Evolutionary conservation across 2,888 invertebrate species (phyloP), one percentile per base, ranked within the genome.

Genomic region (Dermolepida albohirtum): DNA sequence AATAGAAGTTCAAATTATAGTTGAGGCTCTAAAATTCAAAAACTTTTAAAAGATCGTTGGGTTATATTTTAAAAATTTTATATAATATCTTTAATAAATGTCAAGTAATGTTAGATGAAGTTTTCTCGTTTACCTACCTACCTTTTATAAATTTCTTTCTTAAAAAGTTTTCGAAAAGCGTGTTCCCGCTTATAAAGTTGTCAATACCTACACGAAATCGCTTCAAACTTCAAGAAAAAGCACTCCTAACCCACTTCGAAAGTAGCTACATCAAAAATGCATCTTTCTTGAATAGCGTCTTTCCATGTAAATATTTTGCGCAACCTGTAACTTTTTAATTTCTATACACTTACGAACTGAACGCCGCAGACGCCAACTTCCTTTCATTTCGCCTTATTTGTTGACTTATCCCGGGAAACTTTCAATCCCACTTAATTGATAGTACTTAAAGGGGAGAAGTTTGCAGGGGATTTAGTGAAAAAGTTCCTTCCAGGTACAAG

Each of bases 351-450:
- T 39, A 22, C 16, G 55, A 47, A 11, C 16, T 22, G 22, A 0
- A n/a, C 17, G 22, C 5, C 57, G n/a, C 51, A 34, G 51, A 12
- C 27, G 10, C n/a, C 27, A 51, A 12, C 41, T 55, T 55, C 22
- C 14, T 41, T 8, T 43, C 40, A 22, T 40, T 11, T 17, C 22
- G 12, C 5, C 57, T 41, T n/a, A 17, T 51, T 27, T 57, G 57
- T 57, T 57, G 43, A 43, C 57, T 27, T n/a, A 43, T 43, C 43
- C n/a, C 11, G 22, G 7, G 12, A 55, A 66, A 66, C 57, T 66
- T 66, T 57, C 55, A 47, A 57, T 49, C 57, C 66, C 47, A 22
- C 57, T 55, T 66, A 66, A 66, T 66, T 66, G 66, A 66, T 57
- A 57, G 59, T 40, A 57, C 55, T 49, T 66, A 66, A 57, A 40